These are phyloP conservation scores for Sylvia atricapilla DNA, from an alignment of 2,113 vertebrate genomes.

Conservation along the genomic window DNA sequence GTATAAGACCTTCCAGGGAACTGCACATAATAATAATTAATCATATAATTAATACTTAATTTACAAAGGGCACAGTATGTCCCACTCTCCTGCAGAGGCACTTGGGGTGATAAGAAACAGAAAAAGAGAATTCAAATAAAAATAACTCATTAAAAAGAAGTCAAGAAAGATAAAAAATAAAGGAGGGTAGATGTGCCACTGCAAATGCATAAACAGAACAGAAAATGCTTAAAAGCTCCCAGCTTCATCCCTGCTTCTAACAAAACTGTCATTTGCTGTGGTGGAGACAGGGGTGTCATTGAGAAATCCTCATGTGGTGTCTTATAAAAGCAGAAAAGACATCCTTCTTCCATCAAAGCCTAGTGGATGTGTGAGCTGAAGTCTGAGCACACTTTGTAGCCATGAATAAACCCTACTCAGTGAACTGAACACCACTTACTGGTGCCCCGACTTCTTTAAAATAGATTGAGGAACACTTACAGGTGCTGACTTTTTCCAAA, in stretches of 20 bases:
- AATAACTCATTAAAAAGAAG: conserved; percentile 11
- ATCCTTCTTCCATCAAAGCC: not conserved
- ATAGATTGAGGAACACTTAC: not conserved
- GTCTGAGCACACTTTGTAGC: not conserved
- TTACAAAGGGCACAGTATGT: conserved; percentile 55
- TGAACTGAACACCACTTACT: not conserved
- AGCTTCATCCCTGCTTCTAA: not conserved
- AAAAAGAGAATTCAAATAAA: conserved; percentile 36
- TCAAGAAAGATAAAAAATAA: conserved; percentile 12
- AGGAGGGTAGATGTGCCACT: not conserved
- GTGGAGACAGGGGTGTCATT: not conserved
- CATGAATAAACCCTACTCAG: not conserved
- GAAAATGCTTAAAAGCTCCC: not conserved
- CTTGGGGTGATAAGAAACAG: conserved; percentile 19
- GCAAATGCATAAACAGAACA: not conserved
- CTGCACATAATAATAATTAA: conserved; percentile 58
- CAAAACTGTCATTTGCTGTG: not conserved
- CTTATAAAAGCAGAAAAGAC: not conserved
- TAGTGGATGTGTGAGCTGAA: not conserved
- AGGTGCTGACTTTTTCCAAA: not conserved
- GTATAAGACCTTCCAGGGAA: conserved; percentile 31
- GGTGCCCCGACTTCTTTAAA: not conserved
- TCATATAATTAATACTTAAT: conserved; percentile 64
- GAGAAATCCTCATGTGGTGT: not conserved
- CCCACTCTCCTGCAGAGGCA: conserved; percentile 18